Percentiles rank a stretch among this genome's conserved stretches.
Evolutionary conservation across 2,113 vertebrate genomes (phyloP).

Genomic region (Megaceryle torquata): DNA sequence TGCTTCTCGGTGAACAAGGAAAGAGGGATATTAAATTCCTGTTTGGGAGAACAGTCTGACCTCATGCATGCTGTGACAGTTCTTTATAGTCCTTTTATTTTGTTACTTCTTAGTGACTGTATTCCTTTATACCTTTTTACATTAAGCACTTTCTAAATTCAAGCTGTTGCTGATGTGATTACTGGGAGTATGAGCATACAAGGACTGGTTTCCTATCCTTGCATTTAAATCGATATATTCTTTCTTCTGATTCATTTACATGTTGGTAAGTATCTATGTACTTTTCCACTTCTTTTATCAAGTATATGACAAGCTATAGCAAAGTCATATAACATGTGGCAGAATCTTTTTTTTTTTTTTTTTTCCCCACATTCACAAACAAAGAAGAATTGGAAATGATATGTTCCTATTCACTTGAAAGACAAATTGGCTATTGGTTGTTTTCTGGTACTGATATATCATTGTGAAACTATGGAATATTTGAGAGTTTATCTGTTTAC

Average conservation of each 20-base stretch:
- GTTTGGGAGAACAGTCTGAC: not conserved
- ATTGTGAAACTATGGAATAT: not conserved
- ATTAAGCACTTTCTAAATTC: not conserved
- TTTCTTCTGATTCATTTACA: conserved; percentile 23
- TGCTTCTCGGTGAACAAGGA: not conserved
- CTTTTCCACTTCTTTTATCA: conserved; percentile 21
- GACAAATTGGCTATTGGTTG: not conserved
- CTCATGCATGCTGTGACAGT: not conserved
- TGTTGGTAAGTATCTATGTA: not conserved
- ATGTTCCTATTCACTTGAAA: not conserved
- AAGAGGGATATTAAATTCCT: not conserved
- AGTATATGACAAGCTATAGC: not conserved
- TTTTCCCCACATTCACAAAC: not conserved
- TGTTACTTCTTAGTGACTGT: not conserved
- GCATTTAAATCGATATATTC: not conserved
- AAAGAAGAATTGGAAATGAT: not conserved
- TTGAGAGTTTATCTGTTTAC: not conserved
- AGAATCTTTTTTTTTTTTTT: not conserved
- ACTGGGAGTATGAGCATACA: not conserved
- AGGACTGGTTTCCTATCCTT: not conserved
- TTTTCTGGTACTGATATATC: not conserved
- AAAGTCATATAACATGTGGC: not conserved
- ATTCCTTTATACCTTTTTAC: not conserved
- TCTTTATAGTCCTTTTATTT: conserved; percentile 7
- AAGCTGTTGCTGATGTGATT: not conserved